These are phyloP conservation scores for Lordiphosa collinella DNA, from an alignment of 1,140 invertebrate genomes.

Conservation along the genomic window DNA sequence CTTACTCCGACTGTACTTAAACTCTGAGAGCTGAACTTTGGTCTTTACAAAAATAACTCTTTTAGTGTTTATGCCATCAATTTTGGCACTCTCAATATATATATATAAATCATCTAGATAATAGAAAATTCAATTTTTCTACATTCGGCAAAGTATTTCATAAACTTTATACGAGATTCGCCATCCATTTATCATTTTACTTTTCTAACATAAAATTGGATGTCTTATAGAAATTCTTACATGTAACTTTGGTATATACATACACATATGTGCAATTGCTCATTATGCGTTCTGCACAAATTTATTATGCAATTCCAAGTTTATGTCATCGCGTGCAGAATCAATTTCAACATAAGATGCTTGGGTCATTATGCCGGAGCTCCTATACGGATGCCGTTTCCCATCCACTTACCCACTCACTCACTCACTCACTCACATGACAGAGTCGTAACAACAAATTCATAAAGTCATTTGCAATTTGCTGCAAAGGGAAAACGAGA, in stretches of 20 bases:
- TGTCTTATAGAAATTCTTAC: background rate
- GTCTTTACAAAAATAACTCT: too few species aligned
- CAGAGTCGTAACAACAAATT: conserved; percentile 36
- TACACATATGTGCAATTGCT: conserved; percentile 6
- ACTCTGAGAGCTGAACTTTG: too few species aligned
- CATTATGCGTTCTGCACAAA: conserved; percentile 62
- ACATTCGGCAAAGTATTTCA: background rate
- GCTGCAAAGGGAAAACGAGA: conserved; percentile 31
- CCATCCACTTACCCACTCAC: conserved; percentile 4
- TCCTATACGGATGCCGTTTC: background rate
- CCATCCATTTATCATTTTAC: background rate
- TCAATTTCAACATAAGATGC: conserved; percentile 46
- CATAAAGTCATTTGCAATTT: conserved; percentile 76
- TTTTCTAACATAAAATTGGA: background rate
- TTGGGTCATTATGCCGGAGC: conserved; percentile 6
- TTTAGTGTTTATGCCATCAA: too few species aligned
- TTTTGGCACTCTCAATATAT: too few species aligned
- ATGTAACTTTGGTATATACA: background rate
- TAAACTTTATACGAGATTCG: conserved; percentile 1
- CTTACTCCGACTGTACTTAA: too few species aligned
- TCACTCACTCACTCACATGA: background rate
- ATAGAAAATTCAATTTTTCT: too few species aligned
- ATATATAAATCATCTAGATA: too few species aligned
- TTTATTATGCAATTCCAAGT: conserved; percentile 64
- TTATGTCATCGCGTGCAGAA: conserved; percentile 46